Evolutionary conservation across 2,113 vertebrate species (phyloP).

Genomic region (Lepus europaeus): DNA sequence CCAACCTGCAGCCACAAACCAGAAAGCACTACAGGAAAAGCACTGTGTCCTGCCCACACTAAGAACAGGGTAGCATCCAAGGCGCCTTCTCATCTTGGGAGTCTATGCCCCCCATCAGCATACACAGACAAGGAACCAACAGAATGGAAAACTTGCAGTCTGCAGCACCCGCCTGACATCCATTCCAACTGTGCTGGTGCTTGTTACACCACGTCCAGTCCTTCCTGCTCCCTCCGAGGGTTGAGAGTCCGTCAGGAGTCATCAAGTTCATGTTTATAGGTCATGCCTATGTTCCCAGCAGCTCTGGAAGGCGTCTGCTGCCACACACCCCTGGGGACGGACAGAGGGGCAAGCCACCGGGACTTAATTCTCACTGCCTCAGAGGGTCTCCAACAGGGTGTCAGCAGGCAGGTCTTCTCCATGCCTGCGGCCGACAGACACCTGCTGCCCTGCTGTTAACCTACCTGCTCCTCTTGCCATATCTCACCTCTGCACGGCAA

Average conservation of each 20-base stretch:
- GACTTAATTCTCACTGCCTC: not conserved
- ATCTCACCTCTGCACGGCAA: not conserved
- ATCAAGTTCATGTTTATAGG: not conserved
- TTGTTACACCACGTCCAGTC: not conserved
- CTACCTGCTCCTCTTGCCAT: not conserved
- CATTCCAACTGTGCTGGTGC: rapidly evolving
- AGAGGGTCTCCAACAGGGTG: not conserved
- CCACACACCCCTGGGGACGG: not conserved
- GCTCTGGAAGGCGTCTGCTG: not conserved
- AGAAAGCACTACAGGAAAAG: not conserved
- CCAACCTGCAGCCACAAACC: not conserved
- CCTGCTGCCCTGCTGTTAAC: too few species aligned
- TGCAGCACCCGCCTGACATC: not conserved
- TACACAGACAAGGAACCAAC: not conserved
- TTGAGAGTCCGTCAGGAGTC: not conserved
- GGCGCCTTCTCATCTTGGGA: not conserved
- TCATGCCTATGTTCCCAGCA: not conserved
- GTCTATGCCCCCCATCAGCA: not conserved
- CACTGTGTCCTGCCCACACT: not conserved
- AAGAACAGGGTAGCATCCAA: not conserved
- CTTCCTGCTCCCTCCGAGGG: not conserved
- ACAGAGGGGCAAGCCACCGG: not conserved
- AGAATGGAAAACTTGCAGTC: not conserved
- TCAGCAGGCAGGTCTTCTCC: not conserved
- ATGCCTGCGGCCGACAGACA: not conserved